Conservation (phyloP, 2,113 vertebrate species). For the Corapipo altera region DNA sequence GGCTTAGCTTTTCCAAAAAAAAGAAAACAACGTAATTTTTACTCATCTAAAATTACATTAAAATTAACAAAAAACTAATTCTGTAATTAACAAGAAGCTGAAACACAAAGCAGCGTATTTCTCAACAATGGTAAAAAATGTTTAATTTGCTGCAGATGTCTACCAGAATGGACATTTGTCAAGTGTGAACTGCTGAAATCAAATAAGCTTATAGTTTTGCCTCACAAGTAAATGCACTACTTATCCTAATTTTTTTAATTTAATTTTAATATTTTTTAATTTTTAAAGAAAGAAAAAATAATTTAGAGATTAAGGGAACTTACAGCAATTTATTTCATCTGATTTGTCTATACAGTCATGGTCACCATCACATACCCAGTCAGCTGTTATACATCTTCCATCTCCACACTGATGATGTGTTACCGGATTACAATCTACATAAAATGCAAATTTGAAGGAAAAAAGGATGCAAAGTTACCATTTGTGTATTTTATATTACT, state of each 20-base stretch:
- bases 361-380: conserved; percentile 96
- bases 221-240: neutral
- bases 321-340: conserved; percentile 95
- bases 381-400: conserved; percentile 84
- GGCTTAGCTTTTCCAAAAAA: neutral
- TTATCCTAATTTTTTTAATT: neutral
- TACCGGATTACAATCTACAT: conserved; percentile 79
- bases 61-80: neutral
- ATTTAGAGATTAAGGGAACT: conserved; percentile 63
- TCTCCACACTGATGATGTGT: conserved; percentile 87
- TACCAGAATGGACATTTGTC: neutral
- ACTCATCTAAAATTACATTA: neutral
- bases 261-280: neutral
- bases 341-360: conserved; percentile 93
- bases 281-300: neutral
- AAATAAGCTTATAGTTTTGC: neutral
- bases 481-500: neutral
- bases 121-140: neutral
- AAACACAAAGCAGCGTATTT: neutral
- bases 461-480: neutral
- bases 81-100: neutral
- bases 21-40: neutral
- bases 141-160: neutral
- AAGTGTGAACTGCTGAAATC: neutral
- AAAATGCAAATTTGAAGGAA: neutral